Conservation (phyloP, 2,888 invertebrate genomes). For the Agrochola macilenta region DNA sequence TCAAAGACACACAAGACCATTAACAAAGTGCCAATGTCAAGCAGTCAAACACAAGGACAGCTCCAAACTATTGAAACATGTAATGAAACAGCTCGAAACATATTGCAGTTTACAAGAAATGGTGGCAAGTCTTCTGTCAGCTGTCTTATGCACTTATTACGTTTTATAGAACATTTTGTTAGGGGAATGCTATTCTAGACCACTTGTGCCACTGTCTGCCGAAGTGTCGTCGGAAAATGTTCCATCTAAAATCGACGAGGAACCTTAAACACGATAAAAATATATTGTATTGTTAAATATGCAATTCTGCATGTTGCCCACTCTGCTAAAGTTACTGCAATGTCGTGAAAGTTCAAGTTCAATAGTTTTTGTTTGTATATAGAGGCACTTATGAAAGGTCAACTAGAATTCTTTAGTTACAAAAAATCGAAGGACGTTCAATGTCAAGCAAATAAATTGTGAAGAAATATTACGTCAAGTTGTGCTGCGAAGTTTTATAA, state of each 20-base stretch:
- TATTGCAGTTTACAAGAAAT: constrained; percentile 30
- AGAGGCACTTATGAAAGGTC: constrained; percentile 18
- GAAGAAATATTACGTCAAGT: neutral
- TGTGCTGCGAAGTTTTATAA: neutral
- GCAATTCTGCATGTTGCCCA: neutral
- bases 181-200: constrained; percentile 25
- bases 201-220: constrained; percentile 2
- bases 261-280: neutral
- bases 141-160: constrained; percentile 19
- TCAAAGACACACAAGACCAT: neutral
- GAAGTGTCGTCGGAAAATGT: neutral
- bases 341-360: constrained; percentile 54
- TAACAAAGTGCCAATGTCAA: constrained; percentile 7
- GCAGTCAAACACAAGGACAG: constrained; percentile 5
- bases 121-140: constrained; percentile 20
- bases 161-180: constrained; percentile 16
- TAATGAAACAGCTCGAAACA: constrained; percentile 40
- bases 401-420: constrained; percentile 6
- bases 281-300: neutral
- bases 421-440: neutral
- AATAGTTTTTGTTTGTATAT: constrained; percentile 24
- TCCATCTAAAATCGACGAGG: constrained; percentile 5
- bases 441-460: neutral
- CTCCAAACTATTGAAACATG: constrained; percentile 28
- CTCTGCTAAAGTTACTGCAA: neutral